Evolutionary conservation across 2,113 vertebrate species (phyloP).

Genomic region (Nymphicus hollandicus): DNA sequence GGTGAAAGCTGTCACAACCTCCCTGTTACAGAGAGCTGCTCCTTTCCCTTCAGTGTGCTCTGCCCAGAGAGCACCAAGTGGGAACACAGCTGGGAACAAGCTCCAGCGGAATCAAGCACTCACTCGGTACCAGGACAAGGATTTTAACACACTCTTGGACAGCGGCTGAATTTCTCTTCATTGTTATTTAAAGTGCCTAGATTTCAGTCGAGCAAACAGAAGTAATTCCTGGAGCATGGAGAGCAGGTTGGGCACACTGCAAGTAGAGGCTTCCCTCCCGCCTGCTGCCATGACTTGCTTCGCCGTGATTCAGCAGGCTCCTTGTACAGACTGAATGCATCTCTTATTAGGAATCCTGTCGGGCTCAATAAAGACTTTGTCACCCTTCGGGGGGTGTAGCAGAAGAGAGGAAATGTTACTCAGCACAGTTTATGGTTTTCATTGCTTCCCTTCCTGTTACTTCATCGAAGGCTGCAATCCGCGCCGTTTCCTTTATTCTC

Average conservation of each 20-base stretch:
- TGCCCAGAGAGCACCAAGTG: fast-evolving
- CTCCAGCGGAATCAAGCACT: background rate
- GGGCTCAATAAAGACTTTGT: conserved; percentile 50
- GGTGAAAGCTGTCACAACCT: background rate
- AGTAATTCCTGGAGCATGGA: background rate
- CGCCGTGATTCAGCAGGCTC: conserved; percentile 28
- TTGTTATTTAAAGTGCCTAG: background rate
- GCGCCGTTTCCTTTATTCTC: background rate
- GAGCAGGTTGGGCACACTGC: background rate
- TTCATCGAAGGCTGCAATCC: conserved; percentile 20
- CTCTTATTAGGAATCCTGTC: conserved; percentile 13
- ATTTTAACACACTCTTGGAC: background rate
- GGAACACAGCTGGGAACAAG: background rate
- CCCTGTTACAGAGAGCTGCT: background rate
- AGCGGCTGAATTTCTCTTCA: background rate
- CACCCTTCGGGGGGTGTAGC: background rate
- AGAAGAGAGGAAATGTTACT: conserved; percentile 59
- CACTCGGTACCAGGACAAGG: background rate
- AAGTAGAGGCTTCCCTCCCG: background rate
- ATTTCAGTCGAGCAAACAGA: background rate
- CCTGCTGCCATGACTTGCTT: background rate
- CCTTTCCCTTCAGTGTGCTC: background rate
- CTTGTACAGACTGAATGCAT: background rate
- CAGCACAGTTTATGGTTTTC: conserved; percentile 30
- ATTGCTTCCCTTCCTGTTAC: conserved; percentile 54